Conservation (phyloP, 2,888 invertebrate species). For the Harpagoxenus sublaevis region DNA sequence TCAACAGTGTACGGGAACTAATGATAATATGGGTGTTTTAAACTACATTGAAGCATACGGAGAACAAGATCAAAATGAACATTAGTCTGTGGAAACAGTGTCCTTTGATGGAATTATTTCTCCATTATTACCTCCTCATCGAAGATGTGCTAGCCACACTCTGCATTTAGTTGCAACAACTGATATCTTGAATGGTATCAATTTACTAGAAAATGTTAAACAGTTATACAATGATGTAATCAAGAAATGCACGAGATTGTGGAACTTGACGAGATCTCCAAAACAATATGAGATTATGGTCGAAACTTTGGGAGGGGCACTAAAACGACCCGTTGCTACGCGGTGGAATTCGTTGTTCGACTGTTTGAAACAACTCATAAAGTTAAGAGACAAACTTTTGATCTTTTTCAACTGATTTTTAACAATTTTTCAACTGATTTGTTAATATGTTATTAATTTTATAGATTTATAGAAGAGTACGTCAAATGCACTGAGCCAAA, state of each 20-base stretch:
- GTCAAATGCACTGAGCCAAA: constrained; percentile 48
- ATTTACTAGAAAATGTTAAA: constrained; percentile 1
- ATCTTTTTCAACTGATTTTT: constrained; percentile 14
- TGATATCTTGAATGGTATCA: constrained; percentile 26
- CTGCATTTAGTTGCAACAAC: constrained; percentile 34
- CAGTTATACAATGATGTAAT: constrained; percentile 1
- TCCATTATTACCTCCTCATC: constrained; percentile 22
- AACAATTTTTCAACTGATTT: background rate
- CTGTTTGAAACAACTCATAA: constrained; percentile 11
- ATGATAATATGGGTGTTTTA: background rate
- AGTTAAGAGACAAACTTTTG: background rate
- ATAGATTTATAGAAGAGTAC: constrained; percentile 47
- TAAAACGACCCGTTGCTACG: constrained; percentile 5
- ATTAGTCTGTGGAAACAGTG: background rate
- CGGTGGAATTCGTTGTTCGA: constrained; percentile 16
- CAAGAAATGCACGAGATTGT: constrained; percentile 1
- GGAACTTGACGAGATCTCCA: background rate
- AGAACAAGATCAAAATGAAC: background rate
- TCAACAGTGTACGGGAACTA: background rate
- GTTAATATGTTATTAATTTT: constrained; percentile 6
- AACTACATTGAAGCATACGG: background rate
- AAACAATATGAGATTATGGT: background rate
- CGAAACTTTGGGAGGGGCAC: background rate
- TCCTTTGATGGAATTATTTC: constrained; percentile 16
- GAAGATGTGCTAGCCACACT: constrained; percentile 34